Base-by-base conservation (phyloP, 2,888 invertebrate species). In the Clitarchus hookeri region DNA sequence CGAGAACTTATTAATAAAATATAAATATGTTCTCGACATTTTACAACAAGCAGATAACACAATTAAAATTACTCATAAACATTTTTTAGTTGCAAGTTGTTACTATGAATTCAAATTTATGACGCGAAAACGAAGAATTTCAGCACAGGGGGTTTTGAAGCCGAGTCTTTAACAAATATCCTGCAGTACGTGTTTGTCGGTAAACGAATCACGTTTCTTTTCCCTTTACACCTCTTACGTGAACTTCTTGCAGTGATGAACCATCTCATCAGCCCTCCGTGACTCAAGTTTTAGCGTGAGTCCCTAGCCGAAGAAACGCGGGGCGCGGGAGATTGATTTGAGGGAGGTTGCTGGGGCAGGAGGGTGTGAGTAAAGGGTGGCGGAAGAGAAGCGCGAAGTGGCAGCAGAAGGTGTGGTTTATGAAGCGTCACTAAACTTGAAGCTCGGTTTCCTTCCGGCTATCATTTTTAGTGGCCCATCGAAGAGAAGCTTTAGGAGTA, bases 391-490 rank as follows among this genome's bases (percentile, higher is more conserved):
- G 65, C 65, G 16, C 65, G 65, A 65, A 65, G 65, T 0, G 8
- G n/a, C 16, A 65, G 65, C 65, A 65, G 65, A 65, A 65, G 65
- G 65, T 65, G 65, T 65, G 65, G 65, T 65, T 65, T 65, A 65
- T 65, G 65, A 23, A 1, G 19, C 65, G 65, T 65, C 65, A n/a
- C 65, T 65, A 65, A 65, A 65, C 65, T 65, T 65, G 16, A 65
- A 65, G 65, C 65, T 65, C 65, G 65, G 65, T 65, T 65, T 65
- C 16, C 65, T 23, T 65, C 65, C 65, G n/a, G 65, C 65, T 23
- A 65, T 65, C 65, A 65, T 65, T 65, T 65, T 65, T 65, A 65
- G 65, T 65, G 65, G 23, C 65, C 65, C 65, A n/a, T 65, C 65
- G 65, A 65, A 65, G 65, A 65, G 16, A 65, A 65, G 8, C 65